Percentiles rank a stretch among this genome's conserved stretches.
Conservation (phyloP, 2,797 vertebrate species). For the Ctenochaetus hawaiiensis region DNA sequence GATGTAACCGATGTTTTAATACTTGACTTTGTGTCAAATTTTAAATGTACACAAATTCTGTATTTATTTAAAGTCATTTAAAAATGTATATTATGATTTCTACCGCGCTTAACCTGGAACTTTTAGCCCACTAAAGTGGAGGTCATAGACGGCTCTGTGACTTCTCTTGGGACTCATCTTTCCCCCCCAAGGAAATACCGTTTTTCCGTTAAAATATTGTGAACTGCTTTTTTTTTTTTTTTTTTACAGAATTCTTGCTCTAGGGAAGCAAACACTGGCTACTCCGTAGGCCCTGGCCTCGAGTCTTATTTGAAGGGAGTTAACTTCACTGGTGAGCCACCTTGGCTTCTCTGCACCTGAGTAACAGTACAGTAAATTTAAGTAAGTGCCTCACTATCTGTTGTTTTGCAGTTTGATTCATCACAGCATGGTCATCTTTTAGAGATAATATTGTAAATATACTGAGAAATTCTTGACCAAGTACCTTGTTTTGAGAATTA, state of each 20-base stretch:
- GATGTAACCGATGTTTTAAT: not conserved
- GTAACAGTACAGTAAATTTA: constrained; percentile 60
- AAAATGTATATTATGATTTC: not conserved
- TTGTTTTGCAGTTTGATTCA: not conserved
- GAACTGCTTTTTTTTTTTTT: not conserved
- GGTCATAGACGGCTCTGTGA: accelerated
- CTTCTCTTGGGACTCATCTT: too few relatives aligned
- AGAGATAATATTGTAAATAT: not conserved
- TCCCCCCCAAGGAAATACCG: not conserved
- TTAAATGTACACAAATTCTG: too few relatives aligned
- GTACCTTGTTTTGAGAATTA: not conserved
- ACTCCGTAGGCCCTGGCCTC: constrained; percentile 82
- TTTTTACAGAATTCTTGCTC: constrained; percentile 78
- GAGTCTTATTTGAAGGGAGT: constrained; percentile 85
- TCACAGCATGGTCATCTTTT: not conserved
- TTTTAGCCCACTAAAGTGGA: not conserved
- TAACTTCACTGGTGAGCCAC: constrained; percentile 86
- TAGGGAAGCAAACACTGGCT: constrained; percentile 81
- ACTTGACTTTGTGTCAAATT: not conserved
- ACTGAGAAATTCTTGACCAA: not conserved
- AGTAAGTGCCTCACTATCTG: constrained; percentile 73
- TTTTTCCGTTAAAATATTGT: not conserved
- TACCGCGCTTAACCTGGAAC: not conserved
- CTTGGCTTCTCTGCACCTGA: constrained; percentile 82
- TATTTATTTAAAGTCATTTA: too few relatives aligned